A percentile compares a stretch with the other conserved stretches of the same genome.
Conservation (phyloP, 30 jellyfish, hydroid and myxozoan species). For the Pelagia noctiluca region DNA sequence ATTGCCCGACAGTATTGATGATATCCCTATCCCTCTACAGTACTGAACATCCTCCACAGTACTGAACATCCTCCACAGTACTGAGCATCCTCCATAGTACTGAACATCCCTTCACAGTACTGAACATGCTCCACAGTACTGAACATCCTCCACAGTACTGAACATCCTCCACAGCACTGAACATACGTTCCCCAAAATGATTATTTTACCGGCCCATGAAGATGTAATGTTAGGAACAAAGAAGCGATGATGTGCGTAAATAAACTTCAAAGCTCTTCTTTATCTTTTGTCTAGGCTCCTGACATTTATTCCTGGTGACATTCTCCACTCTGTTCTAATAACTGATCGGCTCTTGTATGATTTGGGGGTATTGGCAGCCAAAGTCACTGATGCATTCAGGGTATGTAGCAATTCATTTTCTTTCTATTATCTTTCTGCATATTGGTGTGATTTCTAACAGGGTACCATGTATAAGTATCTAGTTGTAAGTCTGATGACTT, state of each 20-base stretch:
- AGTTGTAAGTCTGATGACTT: neutral
- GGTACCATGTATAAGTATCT: neutral
- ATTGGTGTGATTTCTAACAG: neutral
- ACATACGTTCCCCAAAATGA: neutral
- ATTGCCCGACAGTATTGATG: too few relatives aligned
- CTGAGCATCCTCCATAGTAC: too few relatives aligned
- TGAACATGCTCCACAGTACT: too few relatives aligned
- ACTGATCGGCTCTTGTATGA: neutral
- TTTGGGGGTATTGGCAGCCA: neutral
- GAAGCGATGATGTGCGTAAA: too few relatives aligned
- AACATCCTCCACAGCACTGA: neutral
- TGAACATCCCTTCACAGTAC: too few relatives aligned
- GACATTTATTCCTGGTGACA: neutral
- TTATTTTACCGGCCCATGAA: neutral
- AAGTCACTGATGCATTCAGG: neutral
- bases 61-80: too few relatives aligned
- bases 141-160: neutral
- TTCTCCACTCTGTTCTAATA: neutral
- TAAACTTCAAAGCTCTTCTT: neutral
- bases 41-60: too few relatives aligned
- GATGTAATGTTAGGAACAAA: too few relatives aligned
- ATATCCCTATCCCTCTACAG: too few relatives aligned
- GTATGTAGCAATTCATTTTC: neutral
- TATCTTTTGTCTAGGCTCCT: neutral
- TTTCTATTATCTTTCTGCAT: neutral